Percentiles rank a stretch among this genome's conserved stretches.
These are phyloP conservation scores for Osmerus mordax DNA, from an alignment of 2,113 vertebrate species.

Conservation along the genomic window DNA sequence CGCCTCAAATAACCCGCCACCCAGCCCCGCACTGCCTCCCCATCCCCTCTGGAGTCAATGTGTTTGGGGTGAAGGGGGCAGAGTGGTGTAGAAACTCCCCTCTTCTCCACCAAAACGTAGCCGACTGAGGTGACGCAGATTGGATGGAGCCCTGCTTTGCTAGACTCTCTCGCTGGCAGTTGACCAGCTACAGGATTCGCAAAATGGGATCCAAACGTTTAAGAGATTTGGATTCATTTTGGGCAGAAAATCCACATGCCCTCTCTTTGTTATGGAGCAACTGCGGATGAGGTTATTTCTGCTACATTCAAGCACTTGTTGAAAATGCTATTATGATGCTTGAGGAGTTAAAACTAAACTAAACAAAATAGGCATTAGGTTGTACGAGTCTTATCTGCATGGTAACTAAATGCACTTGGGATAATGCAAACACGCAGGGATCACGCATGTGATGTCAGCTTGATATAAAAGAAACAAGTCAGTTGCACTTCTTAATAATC, in stretches of 20 bases:
- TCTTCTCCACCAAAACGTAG: not conserved
- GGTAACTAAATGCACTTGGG: conserved; percentile 49
- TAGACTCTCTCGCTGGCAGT: not conserved
- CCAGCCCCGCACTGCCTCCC: not conserved
- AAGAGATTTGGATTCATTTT: not conserved
- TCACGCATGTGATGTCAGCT: conserved; percentile 35
- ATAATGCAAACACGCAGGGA: conserved; percentile 22
- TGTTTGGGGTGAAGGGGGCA: conserved; percentile 2
- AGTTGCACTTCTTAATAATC: conserved; percentile 26
- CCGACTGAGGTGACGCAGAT: conserved; percentile 2
- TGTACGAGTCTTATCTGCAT: conserved; percentile 51
- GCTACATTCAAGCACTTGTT: conserved; percentile 51
- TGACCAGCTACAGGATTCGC: not conserved
- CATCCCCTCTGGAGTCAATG: not conserved
- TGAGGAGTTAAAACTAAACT: conserved; percentile 23
- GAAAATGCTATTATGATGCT: conserved; percentile 46
- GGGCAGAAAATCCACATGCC: not conserved
- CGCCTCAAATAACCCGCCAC: conserved; percentile 76
- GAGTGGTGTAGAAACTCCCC: not conserved
- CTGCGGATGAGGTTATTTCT: conserved; percentile 17
- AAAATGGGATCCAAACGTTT: not conserved
- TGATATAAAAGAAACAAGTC: conserved; percentile 23
- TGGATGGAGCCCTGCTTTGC: conserved; percentile 5
- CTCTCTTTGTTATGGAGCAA: not conserved
- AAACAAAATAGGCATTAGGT: conserved; percentile 49